A percentile compares a stretch with the other conserved stretches of the same genome.
Conservation (phyloP, 2,113 vertebrate genomes). For the Chaetodon trifascialis region DNA sequence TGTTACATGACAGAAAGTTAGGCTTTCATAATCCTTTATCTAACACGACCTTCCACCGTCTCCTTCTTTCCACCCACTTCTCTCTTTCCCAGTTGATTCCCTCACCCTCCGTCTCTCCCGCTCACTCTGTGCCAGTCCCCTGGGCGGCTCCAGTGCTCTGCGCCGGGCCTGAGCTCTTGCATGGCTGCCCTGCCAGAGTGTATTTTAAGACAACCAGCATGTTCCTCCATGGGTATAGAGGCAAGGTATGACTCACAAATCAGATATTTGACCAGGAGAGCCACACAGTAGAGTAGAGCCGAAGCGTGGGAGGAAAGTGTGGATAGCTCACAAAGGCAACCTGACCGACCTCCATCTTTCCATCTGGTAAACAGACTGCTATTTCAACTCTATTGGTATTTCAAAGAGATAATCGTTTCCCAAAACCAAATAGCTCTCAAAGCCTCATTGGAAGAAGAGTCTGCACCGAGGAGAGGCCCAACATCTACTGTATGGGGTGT, state of each 20-base stretch:
- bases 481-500: conserved; percentile 10
- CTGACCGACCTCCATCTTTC: conserved; percentile 77
- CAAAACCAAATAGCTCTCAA: conserved; percentile 51
- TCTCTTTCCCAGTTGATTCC: conserved; percentile 64
- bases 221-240: conserved; percentile 76
- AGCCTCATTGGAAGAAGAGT: conserved; percentile 40
- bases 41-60: conserved; percentile 68
- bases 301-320: conserved; percentile 78
- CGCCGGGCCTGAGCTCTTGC: conserved; percentile 65
- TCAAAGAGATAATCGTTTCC: conserved; percentile 67
- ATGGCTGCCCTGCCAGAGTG: conserved; percentile 74
- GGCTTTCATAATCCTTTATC: conserved; percentile 75
- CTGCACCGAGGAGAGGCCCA: conserved; percentile 12
- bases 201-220: conserved; percentile 82
- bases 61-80: conserved; percentile 68
- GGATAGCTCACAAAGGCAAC: conserved; percentile 80
- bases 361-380: conserved; percentile 81
- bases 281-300: conserved; percentile 73
- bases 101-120: conserved; percentile 64
- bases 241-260: conserved; percentile 81
- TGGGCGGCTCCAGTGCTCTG: conserved; percentile 61
- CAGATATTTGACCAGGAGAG: conserved; percentile 83
- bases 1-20: conserved; percentile 72
- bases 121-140: conserved; percentile 64
- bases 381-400: conserved; percentile 71